Conservation (phyloP, 2,113 vertebrate species). For the Tragelaphus imberbis region DNA sequence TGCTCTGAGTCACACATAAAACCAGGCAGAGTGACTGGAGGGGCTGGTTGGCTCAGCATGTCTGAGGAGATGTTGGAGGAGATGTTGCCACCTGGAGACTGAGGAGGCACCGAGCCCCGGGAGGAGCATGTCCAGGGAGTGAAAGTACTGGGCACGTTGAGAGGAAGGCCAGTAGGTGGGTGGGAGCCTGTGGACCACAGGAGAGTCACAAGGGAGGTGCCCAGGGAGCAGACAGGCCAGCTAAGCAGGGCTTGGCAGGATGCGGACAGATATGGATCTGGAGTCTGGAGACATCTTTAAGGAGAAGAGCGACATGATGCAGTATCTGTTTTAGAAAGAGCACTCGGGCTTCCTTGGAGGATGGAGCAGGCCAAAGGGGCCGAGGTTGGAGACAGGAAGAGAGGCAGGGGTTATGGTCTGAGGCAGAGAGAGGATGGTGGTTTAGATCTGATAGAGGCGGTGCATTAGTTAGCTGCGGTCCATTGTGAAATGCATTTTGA, state of each 20-base stretch:
- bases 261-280: background rate
- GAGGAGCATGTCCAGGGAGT: background rate
- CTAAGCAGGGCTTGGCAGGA: background rate
- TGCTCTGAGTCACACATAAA: background rate
- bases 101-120: background rate
- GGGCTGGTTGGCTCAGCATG: background rate
- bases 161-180: background rate
- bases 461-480: background rate
- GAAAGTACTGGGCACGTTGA: background rate
- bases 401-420: background rate
- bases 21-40: background rate
- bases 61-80: background rate
- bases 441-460: background rate
- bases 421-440: background rate
- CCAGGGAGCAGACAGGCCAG: background rate
- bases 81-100: background rate
- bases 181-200: no score
- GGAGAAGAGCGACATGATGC: background rate
- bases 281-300: background rate
- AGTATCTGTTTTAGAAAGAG: background rate
- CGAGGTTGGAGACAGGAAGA: background rate
- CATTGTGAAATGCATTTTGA: background rate
- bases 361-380: background rate
- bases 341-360: background rate
- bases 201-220: no score